A percentile compares a stretch with the other conserved stretches of the same genome.
These are phyloP conservation scores for Phainopepla nitens DNA, from an alignment of 2,113 vertebrate species.

Conservation along the genomic window DNA sequence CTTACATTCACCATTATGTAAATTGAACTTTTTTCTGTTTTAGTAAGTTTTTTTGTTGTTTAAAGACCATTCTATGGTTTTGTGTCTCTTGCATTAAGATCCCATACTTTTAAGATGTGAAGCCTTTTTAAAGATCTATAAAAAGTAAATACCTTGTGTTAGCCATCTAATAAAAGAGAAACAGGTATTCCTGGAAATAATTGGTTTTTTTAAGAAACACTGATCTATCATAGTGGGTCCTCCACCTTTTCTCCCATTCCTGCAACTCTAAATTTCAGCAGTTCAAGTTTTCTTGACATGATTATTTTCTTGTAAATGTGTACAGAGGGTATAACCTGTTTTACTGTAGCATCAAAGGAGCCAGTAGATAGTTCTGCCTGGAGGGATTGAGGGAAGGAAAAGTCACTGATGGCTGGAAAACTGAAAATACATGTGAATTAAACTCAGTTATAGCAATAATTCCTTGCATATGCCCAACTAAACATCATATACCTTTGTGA, in stretches of 20 bases:
- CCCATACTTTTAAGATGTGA: neutral
- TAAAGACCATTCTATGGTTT: neutral
- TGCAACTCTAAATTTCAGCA: neutral
- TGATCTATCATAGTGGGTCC: rapidly evolving
- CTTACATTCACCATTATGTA: neutral
- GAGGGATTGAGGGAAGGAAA: neutral
- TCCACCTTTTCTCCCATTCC: neutral
- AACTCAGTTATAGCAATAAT: neutral
- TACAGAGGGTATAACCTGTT: neutral
- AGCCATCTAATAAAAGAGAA: neutral
- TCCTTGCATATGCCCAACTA: neutral
- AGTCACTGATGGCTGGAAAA: neutral
- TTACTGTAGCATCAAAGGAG: neutral
- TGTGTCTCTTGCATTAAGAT: neutral
- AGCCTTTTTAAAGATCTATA: neutral
- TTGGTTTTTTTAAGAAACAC: neutral
- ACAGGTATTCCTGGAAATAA: neutral
- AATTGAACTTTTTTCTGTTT: neutral
- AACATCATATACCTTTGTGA: neutral
- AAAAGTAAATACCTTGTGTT: neutral
- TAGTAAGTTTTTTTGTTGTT: neutral
- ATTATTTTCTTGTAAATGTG: neutral
- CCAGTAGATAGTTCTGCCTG: rapidly evolving
- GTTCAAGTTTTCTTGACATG: neutral
- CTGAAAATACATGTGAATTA: neutral